Base-by-base conservation (phyloP, 2,888 invertebrate species). In the Eurytoma adleriae region DNA sequence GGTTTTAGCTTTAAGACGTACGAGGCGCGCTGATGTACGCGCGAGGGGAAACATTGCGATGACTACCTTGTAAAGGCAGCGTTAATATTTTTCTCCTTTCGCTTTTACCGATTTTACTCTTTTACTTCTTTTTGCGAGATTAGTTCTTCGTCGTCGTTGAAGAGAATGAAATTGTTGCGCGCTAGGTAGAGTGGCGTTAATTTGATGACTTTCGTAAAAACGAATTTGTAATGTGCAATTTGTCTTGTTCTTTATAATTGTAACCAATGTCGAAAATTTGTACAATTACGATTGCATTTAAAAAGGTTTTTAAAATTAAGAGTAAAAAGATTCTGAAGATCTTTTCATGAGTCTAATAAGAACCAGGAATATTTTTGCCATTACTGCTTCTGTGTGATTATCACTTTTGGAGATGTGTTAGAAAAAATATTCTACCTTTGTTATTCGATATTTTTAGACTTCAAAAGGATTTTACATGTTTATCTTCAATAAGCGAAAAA, bases 1-100 rank as follows among this genome's bases (percentile, higher is more conserved):
- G 18, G 12, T 18, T 27, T 48, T 50, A 67, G 20, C 64, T 66
- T 71, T 77, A 62, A 27, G 66, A 20, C 59, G 71, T 71, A 56
- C 52, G 50, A 56, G 50, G 18, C 24, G 40, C 30, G 56, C 18
- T 27, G 18, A 24, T 52, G n/a, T 56, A 18, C 24, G 13, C 48
- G 14, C 54, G 12, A 48, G 56, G 71, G 27, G 62, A 48, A 24
- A 24, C 16, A 61, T 61, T 61, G 1, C 70, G 27, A 50, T 30
- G 50, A 30, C 24, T 61, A 54, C 69, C 54, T 40, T 24, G 40
- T 68, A 72, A 68, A 61, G 61, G 61, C 20, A 40, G 56, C 20
- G 30, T 20, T 54, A 67, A 54, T 72, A 52, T 72, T 67, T 59
- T 71, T 50, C 50, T 18, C 18, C 2, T 20, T 3, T 69, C 54